Evolutionary conservation across 2,888 invertebrate species (phyloP).

Genomic region (Eumacrocentrus americanus): DNA sequence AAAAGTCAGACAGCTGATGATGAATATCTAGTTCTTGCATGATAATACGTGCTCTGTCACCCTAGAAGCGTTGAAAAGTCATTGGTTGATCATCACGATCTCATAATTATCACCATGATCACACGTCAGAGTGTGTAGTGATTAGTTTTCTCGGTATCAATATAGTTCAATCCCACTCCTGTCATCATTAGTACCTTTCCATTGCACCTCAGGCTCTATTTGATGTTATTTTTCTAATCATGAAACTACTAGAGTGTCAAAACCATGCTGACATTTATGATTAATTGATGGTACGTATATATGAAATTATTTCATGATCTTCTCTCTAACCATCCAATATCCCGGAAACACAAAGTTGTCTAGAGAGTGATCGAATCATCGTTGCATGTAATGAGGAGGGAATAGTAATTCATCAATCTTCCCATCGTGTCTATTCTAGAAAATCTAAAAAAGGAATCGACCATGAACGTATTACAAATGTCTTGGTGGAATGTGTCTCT

Average conservation of each 20-base stretch:
- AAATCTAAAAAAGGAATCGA: constrained; percentile 39
- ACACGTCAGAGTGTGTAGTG: neutral
- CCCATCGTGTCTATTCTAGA: constrained; percentile 31
- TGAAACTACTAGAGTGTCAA: constrained; percentile 15
- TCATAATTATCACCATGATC: constrained; percentile 3
- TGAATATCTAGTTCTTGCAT: neutral
- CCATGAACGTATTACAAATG: constrained; percentile 39
- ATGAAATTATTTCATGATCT: neutral
- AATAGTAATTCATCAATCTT: constrained; percentile 6
- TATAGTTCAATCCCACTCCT: too few species aligned
- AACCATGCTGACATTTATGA: constrained; percentile 10
- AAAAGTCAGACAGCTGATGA: constrained; percentile 15
- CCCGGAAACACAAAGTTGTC: constrained; percentile 19
- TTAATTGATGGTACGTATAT: neutral
- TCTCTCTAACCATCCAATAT: constrained; percentile 14
- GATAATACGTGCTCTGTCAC: neutral
- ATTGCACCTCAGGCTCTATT: constrained; percentile 4
- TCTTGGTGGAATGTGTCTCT: constrained; percentile 31
- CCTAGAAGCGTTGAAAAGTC: constrained; percentile 8
- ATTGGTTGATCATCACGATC: neutral
- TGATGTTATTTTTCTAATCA: constrained; percentile 2
- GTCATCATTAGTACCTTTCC: neutral
- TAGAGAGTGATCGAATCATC: neutral
- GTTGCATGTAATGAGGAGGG: neutral
- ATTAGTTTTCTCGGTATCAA: neutral